Evolutionary conservation across 2,888 invertebrate genomes (phyloP).

Genomic region (Rhagophthalmus giganteus): DNA sequence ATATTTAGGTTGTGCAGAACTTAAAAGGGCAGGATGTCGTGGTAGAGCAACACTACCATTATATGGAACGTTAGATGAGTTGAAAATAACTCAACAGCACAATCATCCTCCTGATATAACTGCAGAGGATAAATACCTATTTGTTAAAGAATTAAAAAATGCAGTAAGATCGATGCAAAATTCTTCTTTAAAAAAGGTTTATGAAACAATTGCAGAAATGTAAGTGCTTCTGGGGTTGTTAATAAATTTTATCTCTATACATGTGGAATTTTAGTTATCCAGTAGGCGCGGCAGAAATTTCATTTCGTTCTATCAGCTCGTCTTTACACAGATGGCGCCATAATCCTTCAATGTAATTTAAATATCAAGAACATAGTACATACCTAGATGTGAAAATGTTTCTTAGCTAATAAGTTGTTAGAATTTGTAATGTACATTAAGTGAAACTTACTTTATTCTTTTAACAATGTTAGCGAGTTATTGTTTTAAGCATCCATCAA

Average conservation of each 20-base stretch:
- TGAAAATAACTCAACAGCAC: conserved; percentile 45
- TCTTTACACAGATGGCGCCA: conserved; percentile 25
- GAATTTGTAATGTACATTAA: too few relatives aligned
- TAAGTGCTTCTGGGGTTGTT: conserved; percentile 32
- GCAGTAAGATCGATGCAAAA: conserved; percentile 34
- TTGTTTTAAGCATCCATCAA: too few relatives aligned
- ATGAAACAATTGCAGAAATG: conserved; percentile 44
- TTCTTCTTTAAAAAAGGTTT: conserved; percentile 42
- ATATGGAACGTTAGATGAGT: conserved; percentile 36
- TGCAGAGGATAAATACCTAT: conserved; percentile 44
- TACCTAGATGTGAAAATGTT: too few relatives aligned
- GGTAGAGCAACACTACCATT: conserved; percentile 47
- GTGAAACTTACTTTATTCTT: too few relatives aligned
- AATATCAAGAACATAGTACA: too few relatives aligned
- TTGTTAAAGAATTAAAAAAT: conserved; percentile 42
- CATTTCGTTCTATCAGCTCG: conserved; percentile 20
- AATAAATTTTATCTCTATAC: not conserved
- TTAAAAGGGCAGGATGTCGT: conserved; percentile 44
- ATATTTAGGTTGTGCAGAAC: conserved; percentile 47
- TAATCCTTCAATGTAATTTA: conserved; percentile 16
- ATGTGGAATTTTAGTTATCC: conserved; percentile 16
- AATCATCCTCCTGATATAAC: conserved; percentile 48
- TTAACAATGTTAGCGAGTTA: too few relatives aligned
- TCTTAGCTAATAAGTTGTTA: too few relatives aligned
- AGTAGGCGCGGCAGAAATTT: conserved; percentile 15